phyloP scores from a whole-genome alignment of 2,113 vertebrate species.

The Gallinago media region DNA sequence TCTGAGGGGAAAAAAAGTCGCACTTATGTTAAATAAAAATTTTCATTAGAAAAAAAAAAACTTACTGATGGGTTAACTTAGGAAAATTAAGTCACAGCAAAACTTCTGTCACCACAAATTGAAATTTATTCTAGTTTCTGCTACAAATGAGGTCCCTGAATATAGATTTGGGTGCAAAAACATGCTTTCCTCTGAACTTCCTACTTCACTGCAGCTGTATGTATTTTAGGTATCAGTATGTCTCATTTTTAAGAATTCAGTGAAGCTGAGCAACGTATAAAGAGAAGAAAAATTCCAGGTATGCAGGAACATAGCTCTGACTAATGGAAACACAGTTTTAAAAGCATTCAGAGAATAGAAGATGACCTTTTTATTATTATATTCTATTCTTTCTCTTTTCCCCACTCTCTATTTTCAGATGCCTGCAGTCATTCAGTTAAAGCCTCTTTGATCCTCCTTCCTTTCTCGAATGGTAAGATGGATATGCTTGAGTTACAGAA shows the following conservation, averaged over 20 bases:
- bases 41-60: slow-evolving; percentile 1
- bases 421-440: slow-evolving; percentile 8
- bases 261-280: not conserved
- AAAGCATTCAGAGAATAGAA: not conserved
- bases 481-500: not conserved
- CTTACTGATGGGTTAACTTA: not conserved
- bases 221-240: not conserved
- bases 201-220: not conserved
- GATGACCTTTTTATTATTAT: not conserved
- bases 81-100: not conserved
- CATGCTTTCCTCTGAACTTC: not conserved
- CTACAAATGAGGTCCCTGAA: not conserved
- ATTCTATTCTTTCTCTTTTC: not conserved
- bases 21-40: not conserved
- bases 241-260: not conserved
- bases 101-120: not conserved
- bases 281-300: not conserved
- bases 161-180: not conserved
- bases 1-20: not conserved
- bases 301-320: not conserved
- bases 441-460: slow-evolving; percentile 28
- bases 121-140: not conserved
- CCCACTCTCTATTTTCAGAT: not conserved
- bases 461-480: not conserved
- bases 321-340: not conserved